Evolutionary conservation across 2,113 vertebrate species (phyloP).

Genomic region (Melanostigma gelatinosum): DNA sequence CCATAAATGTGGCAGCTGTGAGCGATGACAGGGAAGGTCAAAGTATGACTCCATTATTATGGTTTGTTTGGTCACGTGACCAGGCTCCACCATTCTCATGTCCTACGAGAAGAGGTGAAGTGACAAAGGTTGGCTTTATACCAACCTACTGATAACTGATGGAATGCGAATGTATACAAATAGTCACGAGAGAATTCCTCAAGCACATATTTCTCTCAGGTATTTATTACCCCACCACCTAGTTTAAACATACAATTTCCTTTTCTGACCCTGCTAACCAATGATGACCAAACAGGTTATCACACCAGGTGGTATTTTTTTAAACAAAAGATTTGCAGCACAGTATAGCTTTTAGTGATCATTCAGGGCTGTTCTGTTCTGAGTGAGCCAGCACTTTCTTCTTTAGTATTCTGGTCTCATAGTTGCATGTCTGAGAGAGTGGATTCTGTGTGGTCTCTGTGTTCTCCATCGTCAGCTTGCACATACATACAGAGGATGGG

Average conservation of each 20-base stretch:
- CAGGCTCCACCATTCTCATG: constrained; percentile 48
- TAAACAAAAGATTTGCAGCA: constrained; percentile 20
- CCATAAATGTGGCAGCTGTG: constrained; percentile 69
- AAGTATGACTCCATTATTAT: constrained; percentile 66
- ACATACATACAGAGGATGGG: constrained; percentile 37
- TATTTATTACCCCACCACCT: neutral
- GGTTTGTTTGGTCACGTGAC: constrained; percentile 75
- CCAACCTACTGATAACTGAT: constrained; percentile 20
- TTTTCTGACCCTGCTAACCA: neutral
- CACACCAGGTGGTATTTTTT: neutral
- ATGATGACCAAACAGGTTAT: neutral
- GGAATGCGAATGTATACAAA: constrained; percentile 9
- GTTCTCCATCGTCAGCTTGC: constrained; percentile 44
- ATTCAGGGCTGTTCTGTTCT: constrained; percentile 51
- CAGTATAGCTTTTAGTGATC: constrained; percentile 27
- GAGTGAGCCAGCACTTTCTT: constrained; percentile 67
- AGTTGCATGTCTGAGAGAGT: constrained; percentile 63
- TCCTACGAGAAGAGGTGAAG: constrained; percentile 35
- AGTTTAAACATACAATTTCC: neutral
- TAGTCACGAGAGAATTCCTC: neutral
- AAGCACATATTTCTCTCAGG: neutral
- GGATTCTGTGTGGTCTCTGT: constrained; percentile 54
- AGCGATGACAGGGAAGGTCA: constrained; percentile 76
- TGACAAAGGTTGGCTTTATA: constrained; percentile 28
- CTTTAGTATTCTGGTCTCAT: constrained; percentile 80